Evolutionary conservation across 2,888 invertebrate genomes (phyloP).

Genomic region (Caenorhabditis sp.): DNA sequence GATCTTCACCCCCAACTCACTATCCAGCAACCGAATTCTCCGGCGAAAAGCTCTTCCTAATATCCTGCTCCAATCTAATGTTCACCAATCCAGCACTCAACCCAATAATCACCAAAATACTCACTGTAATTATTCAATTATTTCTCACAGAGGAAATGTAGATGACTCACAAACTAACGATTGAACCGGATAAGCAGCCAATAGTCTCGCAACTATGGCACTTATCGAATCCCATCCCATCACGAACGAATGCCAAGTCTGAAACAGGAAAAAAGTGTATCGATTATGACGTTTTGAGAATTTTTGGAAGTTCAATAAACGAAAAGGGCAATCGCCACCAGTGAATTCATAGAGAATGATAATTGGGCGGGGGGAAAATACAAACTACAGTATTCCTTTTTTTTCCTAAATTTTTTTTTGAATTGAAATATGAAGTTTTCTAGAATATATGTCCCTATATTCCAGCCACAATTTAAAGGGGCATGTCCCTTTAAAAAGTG

Average conservation of each 20-base stretch:
- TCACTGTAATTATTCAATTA: conserved; percentile 29
- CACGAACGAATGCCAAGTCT: not conserved
- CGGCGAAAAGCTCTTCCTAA: conserved; percentile 65
- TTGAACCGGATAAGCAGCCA: conserved; percentile 41
- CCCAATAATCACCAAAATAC: conserved; percentile 35
- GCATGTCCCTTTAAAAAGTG: no score
- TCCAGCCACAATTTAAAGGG: no score
- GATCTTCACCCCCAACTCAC: no score
- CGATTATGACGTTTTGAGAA: no score
- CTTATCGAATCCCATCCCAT: conserved; percentile 51
- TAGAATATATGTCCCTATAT: no score
- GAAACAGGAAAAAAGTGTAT: not conserved
- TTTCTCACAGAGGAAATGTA: not conserved
- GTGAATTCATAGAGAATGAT: no score
- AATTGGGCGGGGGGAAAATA: no score
- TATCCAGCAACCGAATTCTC: conserved; percentile 60
- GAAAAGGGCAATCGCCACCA: no score
- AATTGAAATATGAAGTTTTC: no score
- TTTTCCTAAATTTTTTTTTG: no score
- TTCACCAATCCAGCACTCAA: conserved; percentile 49
- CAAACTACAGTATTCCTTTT: no score
- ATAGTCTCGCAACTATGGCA: conserved; percentile 43
- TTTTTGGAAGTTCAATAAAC: no score
- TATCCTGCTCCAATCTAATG: conserved; percentile 63
- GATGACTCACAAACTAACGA: conserved; percentile 38